Evolutionary conservation across 2,888 invertebrate species (phyloP).

Genomic region (Vandiemenella viatica): DNA sequence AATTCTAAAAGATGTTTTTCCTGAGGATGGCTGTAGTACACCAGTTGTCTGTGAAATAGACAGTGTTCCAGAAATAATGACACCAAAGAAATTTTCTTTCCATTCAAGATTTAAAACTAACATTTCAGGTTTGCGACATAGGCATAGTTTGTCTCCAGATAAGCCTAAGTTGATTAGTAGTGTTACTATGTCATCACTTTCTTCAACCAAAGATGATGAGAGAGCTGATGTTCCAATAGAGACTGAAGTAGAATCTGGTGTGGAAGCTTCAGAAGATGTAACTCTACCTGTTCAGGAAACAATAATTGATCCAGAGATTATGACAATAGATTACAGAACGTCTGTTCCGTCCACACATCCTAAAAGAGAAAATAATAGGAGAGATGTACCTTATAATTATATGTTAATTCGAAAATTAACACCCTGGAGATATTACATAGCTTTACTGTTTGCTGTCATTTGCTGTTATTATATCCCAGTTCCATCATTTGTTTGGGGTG

Average conservation of each 20-base stretch:
- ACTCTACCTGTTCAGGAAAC: not conserved
- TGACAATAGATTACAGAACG: conserved; percentile 10
- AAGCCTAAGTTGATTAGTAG: not conserved
- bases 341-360: not conserved
- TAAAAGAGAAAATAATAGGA: not conserved
- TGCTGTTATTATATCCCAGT: not conserved
- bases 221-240: conserved; percentile 3
- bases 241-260: conserved; percentile 36
- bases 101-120: not conserved
- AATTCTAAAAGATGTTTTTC: not conserved
- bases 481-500: conserved; percentile 6
- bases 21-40: not conserved
- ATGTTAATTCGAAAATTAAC: not conserved
- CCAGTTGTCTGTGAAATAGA: not conserved
- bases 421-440: not conserved
- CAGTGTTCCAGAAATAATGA: not conserved
- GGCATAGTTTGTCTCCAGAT: not conserved
- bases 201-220: not conserved
- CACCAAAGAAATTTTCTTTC: not conserved
- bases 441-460: not conserved
- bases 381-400: not conserved
- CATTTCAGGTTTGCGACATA: not conserved
- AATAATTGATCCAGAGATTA: not conserved
- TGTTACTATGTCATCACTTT: not conserved
- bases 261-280: conserved; percentile 35